Percentiles rank a stretch among this genome's conserved stretches.
Evolutionary conservation across 2,888 invertebrate species (phyloP).

Genomic region (Sphaerolaimus hirsutus): DNA sequence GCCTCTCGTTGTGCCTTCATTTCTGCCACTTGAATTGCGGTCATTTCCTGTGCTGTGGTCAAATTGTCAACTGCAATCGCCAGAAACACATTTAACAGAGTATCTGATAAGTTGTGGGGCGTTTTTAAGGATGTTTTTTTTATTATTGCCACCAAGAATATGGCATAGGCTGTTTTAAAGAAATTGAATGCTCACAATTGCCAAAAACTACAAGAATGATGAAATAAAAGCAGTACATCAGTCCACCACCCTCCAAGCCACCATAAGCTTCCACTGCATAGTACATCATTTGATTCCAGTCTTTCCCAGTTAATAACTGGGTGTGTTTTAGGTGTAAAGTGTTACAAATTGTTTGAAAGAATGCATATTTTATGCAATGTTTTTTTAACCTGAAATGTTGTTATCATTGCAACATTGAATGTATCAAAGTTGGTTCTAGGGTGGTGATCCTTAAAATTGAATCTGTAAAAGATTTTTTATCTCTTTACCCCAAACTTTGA

Average conservation of each 20-base stretch:
- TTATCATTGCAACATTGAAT: conserved; percentile 84
- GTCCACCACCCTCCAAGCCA: conserved; percentile 62
- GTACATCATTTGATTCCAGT: conserved; percentile 97
- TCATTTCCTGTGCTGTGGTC: conserved; percentile 51
- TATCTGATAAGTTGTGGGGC: too few relatives aligned
- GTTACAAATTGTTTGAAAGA: too few relatives aligned
- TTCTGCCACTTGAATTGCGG: conserved; percentile 94
- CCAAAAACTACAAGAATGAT: conserved; percentile 66
- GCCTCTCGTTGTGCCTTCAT: conserved; percentile 37
- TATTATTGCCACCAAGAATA: background rate
- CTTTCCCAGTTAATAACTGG: conserved; percentile 89
- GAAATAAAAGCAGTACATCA: conserved; percentile 79
- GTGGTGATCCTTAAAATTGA: conserved; percentile 52
- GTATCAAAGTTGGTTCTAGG: conserved; percentile 84
- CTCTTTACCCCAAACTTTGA: background rate
- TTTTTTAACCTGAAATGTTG: conserved; percentile 96
- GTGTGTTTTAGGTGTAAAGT: too few relatives aligned
- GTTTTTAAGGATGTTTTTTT: background rate
- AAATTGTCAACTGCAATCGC: conserved; percentile 40
- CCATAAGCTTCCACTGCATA: conserved; percentile 80
- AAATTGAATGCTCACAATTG: conserved; percentile 37
- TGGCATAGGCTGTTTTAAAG: background rate
- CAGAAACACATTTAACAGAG: conserved; percentile 92
- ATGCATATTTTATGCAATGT: too few relatives aligned
- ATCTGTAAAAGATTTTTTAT: conserved; percentile 40